phyloP scores from a whole-genome alignment of 2,113 vertebrate species.

The Galbula dea region DNA sequence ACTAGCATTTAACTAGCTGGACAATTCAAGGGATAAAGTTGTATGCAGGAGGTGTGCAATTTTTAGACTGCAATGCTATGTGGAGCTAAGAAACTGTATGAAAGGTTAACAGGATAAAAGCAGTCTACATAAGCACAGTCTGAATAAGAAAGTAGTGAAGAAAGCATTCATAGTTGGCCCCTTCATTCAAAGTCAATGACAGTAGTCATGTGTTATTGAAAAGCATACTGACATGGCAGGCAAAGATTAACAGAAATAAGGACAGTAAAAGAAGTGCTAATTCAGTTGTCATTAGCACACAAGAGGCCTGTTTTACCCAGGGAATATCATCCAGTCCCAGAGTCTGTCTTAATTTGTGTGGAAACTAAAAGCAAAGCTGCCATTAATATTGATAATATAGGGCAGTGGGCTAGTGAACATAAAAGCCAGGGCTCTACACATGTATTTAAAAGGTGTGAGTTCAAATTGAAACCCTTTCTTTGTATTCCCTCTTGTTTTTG shows the following conservation, averaged over 20 bases:
- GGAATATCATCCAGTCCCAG: background rate
- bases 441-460: background rate
- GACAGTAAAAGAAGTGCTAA: background rate
- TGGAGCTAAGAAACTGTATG: background rate
- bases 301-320: background rate
- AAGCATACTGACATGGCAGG: background rate
- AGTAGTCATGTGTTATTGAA: background rate
- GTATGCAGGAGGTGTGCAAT: background rate
- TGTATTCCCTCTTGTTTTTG: background rate
- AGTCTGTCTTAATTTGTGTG: background rate
- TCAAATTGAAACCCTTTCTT: background rate
- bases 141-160: background rate
- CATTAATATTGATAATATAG: background rate
- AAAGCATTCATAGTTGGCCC: background rate
- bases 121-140: background rate
- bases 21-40: background rate
- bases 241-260: background rate
- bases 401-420: background rate
- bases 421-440: background rate
- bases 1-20: background rate
- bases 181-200: background rate
- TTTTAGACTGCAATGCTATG: background rate
- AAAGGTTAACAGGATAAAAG: background rate
- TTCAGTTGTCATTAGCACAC: background rate
- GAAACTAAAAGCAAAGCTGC: background rate